Percentiles rank a stretch among this genome's conserved stretches.
Conservation (phyloP, 2,888 invertebrate species). For the Tolmerus cingulatus region DNA sequence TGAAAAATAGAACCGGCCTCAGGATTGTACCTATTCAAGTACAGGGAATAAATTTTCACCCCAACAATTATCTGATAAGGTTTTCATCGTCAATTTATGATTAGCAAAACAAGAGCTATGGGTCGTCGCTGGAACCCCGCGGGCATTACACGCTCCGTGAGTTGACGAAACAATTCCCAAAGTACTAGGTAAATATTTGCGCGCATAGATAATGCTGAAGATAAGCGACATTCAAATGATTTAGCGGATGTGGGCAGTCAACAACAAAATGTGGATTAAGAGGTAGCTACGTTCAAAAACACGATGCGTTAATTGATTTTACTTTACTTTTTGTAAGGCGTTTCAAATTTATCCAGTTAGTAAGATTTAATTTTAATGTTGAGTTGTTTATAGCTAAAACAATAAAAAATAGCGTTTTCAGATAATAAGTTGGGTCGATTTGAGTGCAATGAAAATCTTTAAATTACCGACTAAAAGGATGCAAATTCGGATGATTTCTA, state of each 20-base stretch:
- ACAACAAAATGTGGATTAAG: neutral
- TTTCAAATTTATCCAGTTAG: neutral
- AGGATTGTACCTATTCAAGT: neutral
- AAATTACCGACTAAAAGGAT: too few species aligned
- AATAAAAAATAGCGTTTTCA: too few species aligned
- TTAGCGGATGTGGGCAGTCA: neutral
- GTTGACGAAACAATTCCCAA: constrained; percentile 13
- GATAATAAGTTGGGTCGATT: too few species aligned
- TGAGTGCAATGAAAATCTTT: too few species aligned
- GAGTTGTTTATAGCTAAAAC: too few species aligned
- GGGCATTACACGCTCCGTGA: neutral
- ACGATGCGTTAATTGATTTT: neutral
- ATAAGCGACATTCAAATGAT: constrained; percentile 7
- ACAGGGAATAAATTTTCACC: neutral
- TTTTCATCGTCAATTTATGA: constrained; percentile 30
- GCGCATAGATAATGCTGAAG: neutral
- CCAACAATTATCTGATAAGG: constrained; percentile 22
- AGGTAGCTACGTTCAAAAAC: neutral
- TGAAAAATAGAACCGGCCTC: neutral
- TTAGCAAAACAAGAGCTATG: constrained; percentile 27
- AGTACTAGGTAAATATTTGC: constrained; percentile 16
- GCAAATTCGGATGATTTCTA: too few species aligned
- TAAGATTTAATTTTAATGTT: neutral
- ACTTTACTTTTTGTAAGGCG: neutral
- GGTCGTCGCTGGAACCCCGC: neutral